Evolutionary conservation across 2,888 invertebrate genomes (phyloP).

Genomic region (Harpagoxenus sublaevis): DNA sequence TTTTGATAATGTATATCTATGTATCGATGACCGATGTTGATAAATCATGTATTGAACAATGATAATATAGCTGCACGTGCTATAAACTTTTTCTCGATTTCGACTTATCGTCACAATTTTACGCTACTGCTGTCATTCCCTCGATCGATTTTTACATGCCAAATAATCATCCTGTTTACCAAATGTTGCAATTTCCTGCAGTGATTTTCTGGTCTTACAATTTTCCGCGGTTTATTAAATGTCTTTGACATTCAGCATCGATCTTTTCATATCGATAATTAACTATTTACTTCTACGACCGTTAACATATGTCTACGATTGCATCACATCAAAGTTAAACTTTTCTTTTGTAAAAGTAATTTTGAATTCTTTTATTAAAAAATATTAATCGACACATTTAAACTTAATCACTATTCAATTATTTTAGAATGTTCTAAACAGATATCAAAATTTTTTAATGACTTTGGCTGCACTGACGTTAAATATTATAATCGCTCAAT

Average conservation of each 20-base stretch:
- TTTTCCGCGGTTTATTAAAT: not conserved
- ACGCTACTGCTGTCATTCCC: not conserved
- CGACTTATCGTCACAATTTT: slow-evolving; percentile 32
- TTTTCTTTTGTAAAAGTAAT: not conserved
- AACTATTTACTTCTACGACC: not conserved
- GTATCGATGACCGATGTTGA: not conserved
- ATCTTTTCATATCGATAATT: not conserved
- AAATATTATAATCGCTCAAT: not conserved
- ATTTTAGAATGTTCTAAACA: not conserved
- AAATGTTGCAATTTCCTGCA: slow-evolving; percentile 7
- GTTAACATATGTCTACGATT: not conserved
- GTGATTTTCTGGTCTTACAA: not conserved
- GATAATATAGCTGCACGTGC: not conserved
- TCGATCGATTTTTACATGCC: not conserved
- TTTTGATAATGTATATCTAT: slow-evolving; percentile 16
- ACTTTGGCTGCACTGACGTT: not conserved
- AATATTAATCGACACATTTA: not conserved
- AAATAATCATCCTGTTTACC: slow-evolving; percentile 21
- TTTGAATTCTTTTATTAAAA: not conserved
- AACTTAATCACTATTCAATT: not conserved
- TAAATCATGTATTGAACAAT: slow-evolving; percentile 7
- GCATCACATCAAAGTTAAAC: not conserved
- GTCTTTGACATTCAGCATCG: not conserved
- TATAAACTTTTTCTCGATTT: slow-evolving; percentile 14
- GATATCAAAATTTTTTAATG: not conserved